Evolutionary conservation across 1,140 invertebrate species (phyloP), one percentile per base, ranked within the genome.

Genomic region (Lepidotrigona ventralis): DNA sequence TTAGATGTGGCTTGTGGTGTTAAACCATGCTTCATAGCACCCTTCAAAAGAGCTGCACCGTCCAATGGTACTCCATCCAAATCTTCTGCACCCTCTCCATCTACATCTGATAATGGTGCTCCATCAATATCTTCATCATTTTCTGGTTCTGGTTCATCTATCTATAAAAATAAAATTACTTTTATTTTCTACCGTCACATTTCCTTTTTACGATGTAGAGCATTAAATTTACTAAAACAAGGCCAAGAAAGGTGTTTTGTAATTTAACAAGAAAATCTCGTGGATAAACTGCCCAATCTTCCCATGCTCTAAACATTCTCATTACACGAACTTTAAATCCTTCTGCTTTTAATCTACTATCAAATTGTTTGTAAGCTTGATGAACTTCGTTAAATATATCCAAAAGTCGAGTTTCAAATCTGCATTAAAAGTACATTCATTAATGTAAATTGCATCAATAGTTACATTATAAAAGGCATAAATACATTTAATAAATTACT

Each of bases 231-330:
- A 93, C 92, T 89, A 90, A 87, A 64, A 92, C 91, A 46, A 95
- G 90, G 6, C 98, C 98, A 19, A 98, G 94, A 91, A 99, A 99
- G 19, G 98, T 96, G 92, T 99, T 98, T 92, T 99, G 98, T 64
- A 99, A 94, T 92, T 96, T 97, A 71, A 98, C 96, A 53, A 99
- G 95, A 94, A 98, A 98, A 84, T 99, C 98, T 88, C 97, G 97
- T 0, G 99, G 98, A 95, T 99, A 99, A 73, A 99, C 96, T 54
- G 98, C 96, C 97, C 98, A 99, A 90, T 99, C 99, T 94, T 99
- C 98, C 99, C 99, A 99, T 4, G 98, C 98, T 91, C 98, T 96
- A 91, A 99, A 97, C 90, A 98, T 98, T 90, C 96, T 96, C 95
- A 99, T 97, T n/a, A 99, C 97, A 83, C 99, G 96, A 87, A 98